Evolutionary conservation across 2,113 vertebrate species (phyloP).

Genomic region (Nothoprocta perdicaria): DNA sequence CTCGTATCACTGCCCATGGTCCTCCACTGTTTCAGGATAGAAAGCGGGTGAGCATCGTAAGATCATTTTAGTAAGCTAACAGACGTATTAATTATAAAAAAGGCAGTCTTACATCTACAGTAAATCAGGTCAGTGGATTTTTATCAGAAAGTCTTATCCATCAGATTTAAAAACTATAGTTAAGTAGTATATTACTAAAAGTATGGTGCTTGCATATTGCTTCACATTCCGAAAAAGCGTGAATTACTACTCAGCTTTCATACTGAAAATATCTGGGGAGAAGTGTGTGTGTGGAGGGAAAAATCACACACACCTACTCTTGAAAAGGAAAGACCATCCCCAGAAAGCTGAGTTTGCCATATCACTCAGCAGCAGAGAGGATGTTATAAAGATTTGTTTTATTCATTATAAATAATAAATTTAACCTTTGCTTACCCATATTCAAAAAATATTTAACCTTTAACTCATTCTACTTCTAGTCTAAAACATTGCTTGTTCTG

Average conservation of each 20-base stretch:
- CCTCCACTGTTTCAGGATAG: background rate
- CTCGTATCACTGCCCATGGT: background rate
- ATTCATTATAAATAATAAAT: background rate
- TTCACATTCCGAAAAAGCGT: background rate
- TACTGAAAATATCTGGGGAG: background rate
- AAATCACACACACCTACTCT: too few species aligned
- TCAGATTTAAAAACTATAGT: background rate
- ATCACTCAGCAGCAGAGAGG: background rate
- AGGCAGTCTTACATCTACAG: background rate
- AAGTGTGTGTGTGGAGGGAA: too few species aligned
- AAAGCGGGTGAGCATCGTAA: background rate
- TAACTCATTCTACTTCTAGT: conserved; percentile 42
- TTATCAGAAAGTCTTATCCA: background rate
- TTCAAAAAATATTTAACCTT: conserved; percentile 71
- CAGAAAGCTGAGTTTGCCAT: background rate
- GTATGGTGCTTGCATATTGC: background rate
- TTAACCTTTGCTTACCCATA: conserved; percentile 7
- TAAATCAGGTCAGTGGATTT: background rate
- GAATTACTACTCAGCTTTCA: background rate
- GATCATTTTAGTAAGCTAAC: background rate
- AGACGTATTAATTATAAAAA: background rate
- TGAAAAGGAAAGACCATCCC: background rate
- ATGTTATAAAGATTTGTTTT: background rate
- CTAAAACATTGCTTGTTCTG: conserved; percentile 60
- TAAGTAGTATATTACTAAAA: background rate